Base-by-base conservation (phyloP, 2,888 invertebrate species). In the Gastrophysa polygoni region DNA sequence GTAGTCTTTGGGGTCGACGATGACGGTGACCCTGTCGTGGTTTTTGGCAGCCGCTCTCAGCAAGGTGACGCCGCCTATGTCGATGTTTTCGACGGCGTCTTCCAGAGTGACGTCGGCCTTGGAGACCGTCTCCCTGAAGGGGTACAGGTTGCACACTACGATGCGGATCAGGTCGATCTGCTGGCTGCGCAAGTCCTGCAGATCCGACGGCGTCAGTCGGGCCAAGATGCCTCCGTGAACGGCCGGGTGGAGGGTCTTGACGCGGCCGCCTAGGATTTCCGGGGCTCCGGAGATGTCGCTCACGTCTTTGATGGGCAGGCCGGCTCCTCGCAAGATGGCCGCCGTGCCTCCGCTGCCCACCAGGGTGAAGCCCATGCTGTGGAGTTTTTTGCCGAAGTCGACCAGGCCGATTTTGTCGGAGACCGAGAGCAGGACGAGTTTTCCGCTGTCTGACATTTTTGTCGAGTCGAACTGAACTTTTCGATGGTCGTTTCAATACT, bases 321-420 rank as follows among this genome's bases (percentile, higher is more conserved):
- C 93, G 7, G 91, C 91, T 78, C 91, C 91, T 68, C 95, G 86
- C 11, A 98, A 83, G 3, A 90, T 86, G 29, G 91, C 91, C 0
- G 98, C 95, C 0, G 98, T 98, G 29, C 98, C 98, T 3, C 98
- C 98, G 69, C 96, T 98, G 17, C 96, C 98, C 1, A 97, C 91
- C 56, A 98, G 83, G 5, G 88, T 87, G 56, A 95, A 88, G 2
- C 94, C 95, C 28, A 91, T 82, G 8, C 88, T 85, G 28, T 88
- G 84, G 32, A 98, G 83, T 58, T 87, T 87, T 80, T 89, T 89
- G 7, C 93, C 96, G 65, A 99, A 86, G 1, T 91, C 88, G 29
- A 95, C 77, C 24, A 98, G 83, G 1, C 93, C 94, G 5, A 89
- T 89, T 84, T 98, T 98, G 83, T 98, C 93, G 1, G 96, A 97